A percentile compares a stretch with the other conserved stretches of the same genome.
Evolutionary conservation across 2,797 vertebrate genomes (phyloP).

Genomic region (Betta splendens): DNA sequence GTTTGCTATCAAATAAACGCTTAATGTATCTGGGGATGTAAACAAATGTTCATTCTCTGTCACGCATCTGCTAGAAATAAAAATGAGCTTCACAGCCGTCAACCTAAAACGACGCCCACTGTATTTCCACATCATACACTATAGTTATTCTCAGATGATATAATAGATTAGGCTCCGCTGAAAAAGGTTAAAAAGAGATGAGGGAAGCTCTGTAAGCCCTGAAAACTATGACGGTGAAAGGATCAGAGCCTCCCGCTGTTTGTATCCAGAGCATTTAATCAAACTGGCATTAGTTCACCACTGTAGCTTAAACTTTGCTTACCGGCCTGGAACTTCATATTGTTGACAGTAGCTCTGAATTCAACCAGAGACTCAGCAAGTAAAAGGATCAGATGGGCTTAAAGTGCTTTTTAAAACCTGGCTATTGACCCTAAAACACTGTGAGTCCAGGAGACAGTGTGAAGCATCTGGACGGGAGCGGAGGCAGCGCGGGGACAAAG

Average conservation of each 20-base stretch:
- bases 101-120: slow-evolving; percentile 20
- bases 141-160: slow-evolving; percentile 34
- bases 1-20: slow-evolving; percentile 74
- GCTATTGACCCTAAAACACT: slow-evolving; percentile 51
- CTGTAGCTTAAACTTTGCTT: slow-evolving; percentile 76
- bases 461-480: slow-evolving; percentile 46
- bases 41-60: slow-evolving; percentile 61
- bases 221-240: slow-evolving; percentile 51
- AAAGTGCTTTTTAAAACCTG: slow-evolving; percentile 74
- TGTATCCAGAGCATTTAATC: slow-evolving; percentile 78
- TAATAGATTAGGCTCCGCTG: slow-evolving; percentile 38
- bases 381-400: slow-evolving; percentile 80
- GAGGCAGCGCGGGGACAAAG: neutral
- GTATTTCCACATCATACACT: no score
- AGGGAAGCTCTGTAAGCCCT: slow-evolving; percentile 41
- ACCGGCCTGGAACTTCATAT: slow-evolving; percentile 70
- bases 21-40: slow-evolving; percentile 67
- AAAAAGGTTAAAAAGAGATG: slow-evolving; percentile 50
- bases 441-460: slow-evolving; percentile 34
- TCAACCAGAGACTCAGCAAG: slow-evolving; percentile 78
- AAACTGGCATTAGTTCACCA: slow-evolving; percentile 78
- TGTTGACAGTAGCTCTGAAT: slow-evolving; percentile 70
- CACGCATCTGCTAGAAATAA: slow-evolving; percentile 56
- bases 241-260: slow-evolving; percentile 77
- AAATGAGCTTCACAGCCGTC: slow-evolving; percentile 20